These are phyloP conservation scores for Pristis pectinata DNA, from an alignment of 2,797 vertebrate genomes.

Conservation along the genomic window DNA sequence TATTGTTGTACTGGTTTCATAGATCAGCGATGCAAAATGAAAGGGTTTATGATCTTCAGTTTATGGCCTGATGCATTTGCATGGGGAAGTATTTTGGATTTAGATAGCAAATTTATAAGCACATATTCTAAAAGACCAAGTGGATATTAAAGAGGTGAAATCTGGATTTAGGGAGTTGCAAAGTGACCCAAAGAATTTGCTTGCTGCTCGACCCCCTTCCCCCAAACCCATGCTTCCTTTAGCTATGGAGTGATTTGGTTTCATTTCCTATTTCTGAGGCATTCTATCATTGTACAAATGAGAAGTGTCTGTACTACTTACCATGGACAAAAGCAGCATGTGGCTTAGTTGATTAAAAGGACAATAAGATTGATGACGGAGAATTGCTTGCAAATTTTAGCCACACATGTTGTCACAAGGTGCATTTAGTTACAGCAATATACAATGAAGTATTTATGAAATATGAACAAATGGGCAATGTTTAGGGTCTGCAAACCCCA, in stretches of 20 bases:
- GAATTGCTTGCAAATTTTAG: constrained; percentile 2
- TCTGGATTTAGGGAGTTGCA: not conserved
- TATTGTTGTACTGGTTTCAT: not conserved
- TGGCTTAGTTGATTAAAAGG: not conserved
- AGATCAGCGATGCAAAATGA: not conserved
- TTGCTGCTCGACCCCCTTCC: too few species aligned
- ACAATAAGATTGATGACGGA: not conserved
- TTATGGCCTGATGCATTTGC: not conserved
- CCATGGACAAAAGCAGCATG: not conserved
- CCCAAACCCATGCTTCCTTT: not conserved
- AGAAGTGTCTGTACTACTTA: not conserved
- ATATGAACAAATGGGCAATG: not conserved
- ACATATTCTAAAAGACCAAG: not conserved
- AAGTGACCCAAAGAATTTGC: not conserved
- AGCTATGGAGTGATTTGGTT: not conserved
- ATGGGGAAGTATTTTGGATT: not conserved
- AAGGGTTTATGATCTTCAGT: not conserved
- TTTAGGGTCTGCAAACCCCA: not conserved
- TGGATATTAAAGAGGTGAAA: not conserved
- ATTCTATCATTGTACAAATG: not conserved
- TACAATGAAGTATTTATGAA: constrained; percentile 14
- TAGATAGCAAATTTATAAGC: not conserved
- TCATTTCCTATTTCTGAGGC: not conserved
- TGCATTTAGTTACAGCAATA: constrained; percentile 16
- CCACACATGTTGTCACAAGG: constrained; percentile 10